Conservation (phyloP, 2,113 vertebrate species). For the Cheirogaleus medius region DNA sequence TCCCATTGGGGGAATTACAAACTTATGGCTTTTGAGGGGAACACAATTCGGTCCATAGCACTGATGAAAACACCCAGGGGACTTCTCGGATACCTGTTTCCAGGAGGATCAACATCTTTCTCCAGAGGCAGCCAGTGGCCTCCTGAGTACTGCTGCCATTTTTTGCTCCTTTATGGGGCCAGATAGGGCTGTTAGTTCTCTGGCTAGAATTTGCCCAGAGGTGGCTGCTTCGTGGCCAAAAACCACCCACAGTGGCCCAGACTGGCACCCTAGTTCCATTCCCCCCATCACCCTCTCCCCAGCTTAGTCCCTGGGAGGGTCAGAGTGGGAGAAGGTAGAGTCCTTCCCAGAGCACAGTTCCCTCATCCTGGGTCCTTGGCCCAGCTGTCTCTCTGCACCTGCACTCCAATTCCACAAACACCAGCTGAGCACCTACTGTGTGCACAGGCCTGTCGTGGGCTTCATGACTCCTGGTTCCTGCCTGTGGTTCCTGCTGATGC, state of each 20-base stretch:
- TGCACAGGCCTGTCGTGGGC: fast-evolving
- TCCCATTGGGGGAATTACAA: not conserved
- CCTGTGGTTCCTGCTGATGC: fast-evolving
- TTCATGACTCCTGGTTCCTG: not conserved
- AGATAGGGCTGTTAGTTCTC: not conserved
- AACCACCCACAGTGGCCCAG: not conserved
- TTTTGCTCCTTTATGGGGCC: not conserved
- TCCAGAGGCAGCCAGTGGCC: not conserved
- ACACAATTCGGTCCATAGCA: not conserved
- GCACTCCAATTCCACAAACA: not conserved
- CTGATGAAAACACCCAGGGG: not conserved
- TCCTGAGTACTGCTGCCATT: not conserved
- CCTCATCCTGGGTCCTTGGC: not conserved
- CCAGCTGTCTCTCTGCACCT: not conserved
- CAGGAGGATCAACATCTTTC: not conserved
- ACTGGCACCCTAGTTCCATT: not conserved
- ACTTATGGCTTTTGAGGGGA: not conserved
- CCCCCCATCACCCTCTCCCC: not conserved
- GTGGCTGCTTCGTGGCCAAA: not conserved
- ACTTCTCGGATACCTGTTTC: not conserved
- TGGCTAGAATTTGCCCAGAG: not conserved
- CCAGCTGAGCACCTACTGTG: not conserved
- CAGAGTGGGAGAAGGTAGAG: not conserved
- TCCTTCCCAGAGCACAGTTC: not conserved
- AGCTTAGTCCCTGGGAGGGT: not conserved